Conservation (phyloP, 2,113 vertebrate genomes). For the Dasyurus viverrinus region DNA sequence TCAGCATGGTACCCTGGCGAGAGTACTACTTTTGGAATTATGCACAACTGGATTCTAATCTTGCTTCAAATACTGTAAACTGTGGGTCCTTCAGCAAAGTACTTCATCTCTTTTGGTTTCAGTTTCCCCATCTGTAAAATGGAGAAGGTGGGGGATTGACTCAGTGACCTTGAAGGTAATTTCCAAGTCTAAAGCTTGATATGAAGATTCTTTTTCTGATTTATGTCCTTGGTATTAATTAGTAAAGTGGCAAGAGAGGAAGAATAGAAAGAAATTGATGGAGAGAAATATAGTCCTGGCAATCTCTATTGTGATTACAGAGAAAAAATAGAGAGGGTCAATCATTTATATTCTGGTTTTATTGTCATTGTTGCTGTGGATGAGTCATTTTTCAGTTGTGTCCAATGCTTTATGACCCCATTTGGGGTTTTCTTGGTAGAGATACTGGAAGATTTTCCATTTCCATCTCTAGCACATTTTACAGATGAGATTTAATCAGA, state of each 20-base stretch:
- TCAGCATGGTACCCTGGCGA: not conserved
- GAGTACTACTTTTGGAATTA: not conserved
- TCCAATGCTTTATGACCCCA: not conserved
- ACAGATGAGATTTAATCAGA: not conserved
- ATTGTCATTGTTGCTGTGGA: not conserved
- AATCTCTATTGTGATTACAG: too few species aligned
- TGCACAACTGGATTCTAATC: not conserved
- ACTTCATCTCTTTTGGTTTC: not conserved
- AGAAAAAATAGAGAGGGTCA: not conserved
- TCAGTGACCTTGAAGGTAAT: not conserved
- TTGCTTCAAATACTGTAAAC: not conserved
- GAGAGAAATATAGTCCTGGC: not conserved
- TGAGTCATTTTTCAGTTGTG: not conserved
- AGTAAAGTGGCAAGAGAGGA: not conserved
- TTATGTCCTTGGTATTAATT: not conserved
- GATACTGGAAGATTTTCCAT: not conserved
- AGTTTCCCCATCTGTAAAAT: not conserved
- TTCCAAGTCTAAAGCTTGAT: not conserved
- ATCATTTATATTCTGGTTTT: not conserved
- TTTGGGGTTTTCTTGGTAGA: not conserved
- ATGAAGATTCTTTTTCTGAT: not conserved
- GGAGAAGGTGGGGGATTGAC: not conserved
- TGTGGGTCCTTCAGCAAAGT: not conserved
- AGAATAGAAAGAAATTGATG: not conserved
- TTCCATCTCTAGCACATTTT: not conserved